phyloP scores from a whole-genome alignment of 2,113 vertebrate species.

The Scomber scombrus region DNA sequence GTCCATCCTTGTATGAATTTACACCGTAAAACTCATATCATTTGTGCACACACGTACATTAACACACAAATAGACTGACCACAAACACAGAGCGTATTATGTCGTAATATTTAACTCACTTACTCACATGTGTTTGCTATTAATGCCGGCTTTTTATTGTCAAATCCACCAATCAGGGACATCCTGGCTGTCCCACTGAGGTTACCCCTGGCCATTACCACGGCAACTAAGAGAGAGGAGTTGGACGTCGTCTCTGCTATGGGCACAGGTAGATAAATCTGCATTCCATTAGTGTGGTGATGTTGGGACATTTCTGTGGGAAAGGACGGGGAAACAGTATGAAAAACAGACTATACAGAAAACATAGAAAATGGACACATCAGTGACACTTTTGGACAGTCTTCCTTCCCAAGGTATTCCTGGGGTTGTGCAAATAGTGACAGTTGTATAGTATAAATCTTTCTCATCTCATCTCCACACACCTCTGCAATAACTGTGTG shows the following conservation, averaged over 20 bases:
- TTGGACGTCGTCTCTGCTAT: slow-evolving; percentile 91
- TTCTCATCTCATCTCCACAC: no score
- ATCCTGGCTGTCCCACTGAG: slow-evolving; percentile 89
- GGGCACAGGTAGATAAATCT: slow-evolving; percentile 87
- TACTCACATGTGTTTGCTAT: not conserved
- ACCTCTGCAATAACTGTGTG: no score
- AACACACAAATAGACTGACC: slow-evolving; percentile 1
- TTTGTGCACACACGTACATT: no score
- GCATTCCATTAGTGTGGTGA: not conserved
- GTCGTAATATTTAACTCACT: not conserved
- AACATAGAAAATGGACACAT: not conserved
- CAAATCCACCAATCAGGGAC: slow-evolving; percentile 85
- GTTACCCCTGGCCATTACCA: slow-evolving; percentile 90
- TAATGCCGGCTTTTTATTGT: slow-evolving; percentile 8
- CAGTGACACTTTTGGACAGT: no score
- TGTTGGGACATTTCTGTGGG: not conserved
- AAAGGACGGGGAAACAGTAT: not conserved
- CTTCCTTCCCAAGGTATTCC: no score
- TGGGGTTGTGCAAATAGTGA: no score
- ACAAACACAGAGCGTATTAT: not conserved
- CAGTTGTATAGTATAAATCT: no score
- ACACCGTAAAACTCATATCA: no score
- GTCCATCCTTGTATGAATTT: no score
- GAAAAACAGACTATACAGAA: not conserved
- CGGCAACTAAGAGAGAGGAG: slow-evolving; percentile 87